Percentiles rank a stretch among this genome's conserved stretches.
Conservation (phyloP, 1,140 invertebrate species). For the Nephotettix cincticeps region DNA sequence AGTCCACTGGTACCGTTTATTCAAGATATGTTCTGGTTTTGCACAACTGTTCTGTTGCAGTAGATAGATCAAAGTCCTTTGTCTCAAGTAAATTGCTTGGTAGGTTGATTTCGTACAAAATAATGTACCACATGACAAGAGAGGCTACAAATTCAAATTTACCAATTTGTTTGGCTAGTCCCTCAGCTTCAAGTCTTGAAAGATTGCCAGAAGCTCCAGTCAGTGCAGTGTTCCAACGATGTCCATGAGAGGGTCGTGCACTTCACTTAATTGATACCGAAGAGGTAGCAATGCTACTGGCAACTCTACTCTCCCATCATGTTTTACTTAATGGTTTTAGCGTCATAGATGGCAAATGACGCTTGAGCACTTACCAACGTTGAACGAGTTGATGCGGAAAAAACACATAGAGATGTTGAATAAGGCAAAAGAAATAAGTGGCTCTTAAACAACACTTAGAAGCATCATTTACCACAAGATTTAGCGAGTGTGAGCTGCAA, state of each 20-base stretch:
- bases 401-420: conserved; percentile 33
- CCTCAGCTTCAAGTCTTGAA: not conserved
- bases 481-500: conserved; percentile 35
- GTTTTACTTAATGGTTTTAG: conserved; percentile 16
- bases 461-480: conserved; percentile 32
- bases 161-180: not conserved
- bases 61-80: not conserved
- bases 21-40: too few relatives aligned
- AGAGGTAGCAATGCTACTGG: not conserved
- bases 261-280: not conserved
- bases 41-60: not conserved
- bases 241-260: not conserved
- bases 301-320: not conserved
- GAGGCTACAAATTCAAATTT: not conserved
- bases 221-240: too few relatives aligned
- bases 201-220: not conserved
- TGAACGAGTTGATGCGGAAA: conserved; percentile 34
- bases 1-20: too few relatives aligned
- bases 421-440: conserved; percentile 31
- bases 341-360: not conserved
- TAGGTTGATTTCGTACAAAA: not conserved
- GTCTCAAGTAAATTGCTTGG: not conserved
- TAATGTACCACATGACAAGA: not conserved
- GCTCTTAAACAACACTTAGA: conserved; percentile 32
- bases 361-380: conserved; percentile 34